Conservation (phyloP, 2,113 vertebrate species). For the Xyrauchen texanus region DNA sequence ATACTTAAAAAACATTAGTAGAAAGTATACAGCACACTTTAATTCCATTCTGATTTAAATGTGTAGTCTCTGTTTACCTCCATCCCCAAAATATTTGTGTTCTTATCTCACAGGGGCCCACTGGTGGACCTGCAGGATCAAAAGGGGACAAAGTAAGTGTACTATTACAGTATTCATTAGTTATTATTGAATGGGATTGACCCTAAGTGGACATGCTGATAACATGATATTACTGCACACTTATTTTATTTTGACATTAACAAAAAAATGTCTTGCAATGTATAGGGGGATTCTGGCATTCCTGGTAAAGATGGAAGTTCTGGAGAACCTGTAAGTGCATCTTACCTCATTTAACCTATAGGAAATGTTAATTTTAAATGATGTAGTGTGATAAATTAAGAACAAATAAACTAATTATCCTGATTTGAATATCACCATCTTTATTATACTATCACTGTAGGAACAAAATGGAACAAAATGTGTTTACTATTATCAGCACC, state of each 20-base stretch:
- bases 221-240: too few species aligned
- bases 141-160: slow-evolving; percentile 73
- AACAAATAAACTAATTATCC: slow-evolving; percentile 10
- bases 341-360: slow-evolving; percentile 15
- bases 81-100: too few species aligned
- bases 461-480: slow-evolving; percentile 15
- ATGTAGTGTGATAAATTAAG: not conserved
- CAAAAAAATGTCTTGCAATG: slow-evolving; percentile 13
- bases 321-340: slow-evolving; percentile 86
- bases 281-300: slow-evolving; percentile 81
- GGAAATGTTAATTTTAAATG: not conserved
- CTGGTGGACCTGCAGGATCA: slow-evolving; percentile 63
- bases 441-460: slow-evolving; percentile 25
- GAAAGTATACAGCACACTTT: too few species aligned
- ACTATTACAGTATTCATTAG: not conserved
- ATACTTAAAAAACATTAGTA: too few species aligned
- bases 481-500: not conserved
- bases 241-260: too few species aligned
- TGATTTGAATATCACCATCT: not conserved
- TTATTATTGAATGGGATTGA: too few species aligned
- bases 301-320: slow-evolving; percentile 77
- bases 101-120: slow-evolving; percentile 65
- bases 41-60: too few species aligned
- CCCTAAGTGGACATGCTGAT: too few species aligned
- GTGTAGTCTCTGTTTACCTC: too few species aligned